phyloP scores from a whole-genome alignment of 2,113 vertebrate genomes.

The Scophthalmus maximus region DNA sequence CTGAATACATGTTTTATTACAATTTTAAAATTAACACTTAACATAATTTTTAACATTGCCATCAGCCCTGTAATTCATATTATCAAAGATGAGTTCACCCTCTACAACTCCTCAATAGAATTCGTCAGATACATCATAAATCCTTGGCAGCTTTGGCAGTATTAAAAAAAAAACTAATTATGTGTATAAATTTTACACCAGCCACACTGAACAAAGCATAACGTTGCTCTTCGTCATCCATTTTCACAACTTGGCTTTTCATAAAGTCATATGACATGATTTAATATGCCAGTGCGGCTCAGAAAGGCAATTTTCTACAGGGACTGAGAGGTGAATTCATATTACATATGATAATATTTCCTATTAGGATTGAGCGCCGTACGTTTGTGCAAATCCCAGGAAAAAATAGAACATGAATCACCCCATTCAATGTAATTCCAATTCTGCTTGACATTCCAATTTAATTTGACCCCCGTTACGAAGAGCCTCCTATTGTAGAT shows the following conservation, averaged over 20 bases:
- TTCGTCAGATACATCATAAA: constrained; percentile 35
- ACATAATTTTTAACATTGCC: constrained; percentile 21
- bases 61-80: background rate
- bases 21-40: constrained; percentile 14
- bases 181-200: constrained; percentile 46
- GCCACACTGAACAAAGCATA: constrained; percentile 9
- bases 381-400: constrained; percentile 38
- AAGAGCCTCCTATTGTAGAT: constrained; percentile 27
- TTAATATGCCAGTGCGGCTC: constrained; percentile 28
- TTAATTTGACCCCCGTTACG: constrained; percentile 60
- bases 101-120: constrained; percentile 30
- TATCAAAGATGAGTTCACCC: background rate
- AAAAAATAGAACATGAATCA: constrained; percentile 50
- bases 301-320: constrained; percentile 52
- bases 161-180: constrained; percentile 42
- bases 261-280: constrained; percentile 49
- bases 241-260: constrained; percentile 49
- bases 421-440: constrained; percentile 51
- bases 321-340: constrained; percentile 47
- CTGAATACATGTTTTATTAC: constrained; percentile 19
- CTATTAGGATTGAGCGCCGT: constrained; percentile 46
- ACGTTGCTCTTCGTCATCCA: constrained; percentile 34
- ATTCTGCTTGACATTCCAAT: constrained; percentile 49
- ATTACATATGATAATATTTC: constrained; percentile 60
- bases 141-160: constrained; percentile 2